Conservation (phyloP, 2,113 vertebrate species). For the Bos taurus region DNA sequence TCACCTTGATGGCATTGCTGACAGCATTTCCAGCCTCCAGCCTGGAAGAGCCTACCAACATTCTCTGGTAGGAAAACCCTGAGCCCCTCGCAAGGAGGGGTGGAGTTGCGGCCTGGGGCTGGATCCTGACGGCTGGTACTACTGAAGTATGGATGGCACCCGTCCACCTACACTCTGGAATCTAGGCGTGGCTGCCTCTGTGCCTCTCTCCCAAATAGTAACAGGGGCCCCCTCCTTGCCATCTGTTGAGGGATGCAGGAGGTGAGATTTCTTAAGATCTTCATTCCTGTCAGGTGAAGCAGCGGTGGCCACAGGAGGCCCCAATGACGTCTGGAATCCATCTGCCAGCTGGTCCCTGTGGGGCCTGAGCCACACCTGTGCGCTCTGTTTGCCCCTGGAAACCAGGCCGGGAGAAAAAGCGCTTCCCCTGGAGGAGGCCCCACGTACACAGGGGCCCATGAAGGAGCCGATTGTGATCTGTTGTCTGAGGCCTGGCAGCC, state of each 20-base stretch:
- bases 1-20: background rate
- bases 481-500: background rate
- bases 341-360: background rate
- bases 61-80: background rate
- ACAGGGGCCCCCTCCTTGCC: background rate
- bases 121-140: background rate
- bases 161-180: background rate
- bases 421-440: background rate
- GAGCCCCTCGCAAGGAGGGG: background rate
- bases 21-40: background rate
- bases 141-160: background rate
- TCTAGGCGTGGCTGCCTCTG: background rate
- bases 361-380: background rate
- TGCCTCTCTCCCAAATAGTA: background rate
- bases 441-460: background rate
- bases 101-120: background rate
- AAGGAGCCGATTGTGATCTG: background rate
- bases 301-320: background rate
- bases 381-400: background rate
- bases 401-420: background rate
- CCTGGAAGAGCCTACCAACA: background rate
- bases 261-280: background rate
- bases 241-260: background rate
- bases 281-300: background rate
- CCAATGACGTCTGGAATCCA: background rate